Evolutionary conservation across 2,797 vertebrate species (phyloP).

Genomic region (Sebastes itinus): DNA sequence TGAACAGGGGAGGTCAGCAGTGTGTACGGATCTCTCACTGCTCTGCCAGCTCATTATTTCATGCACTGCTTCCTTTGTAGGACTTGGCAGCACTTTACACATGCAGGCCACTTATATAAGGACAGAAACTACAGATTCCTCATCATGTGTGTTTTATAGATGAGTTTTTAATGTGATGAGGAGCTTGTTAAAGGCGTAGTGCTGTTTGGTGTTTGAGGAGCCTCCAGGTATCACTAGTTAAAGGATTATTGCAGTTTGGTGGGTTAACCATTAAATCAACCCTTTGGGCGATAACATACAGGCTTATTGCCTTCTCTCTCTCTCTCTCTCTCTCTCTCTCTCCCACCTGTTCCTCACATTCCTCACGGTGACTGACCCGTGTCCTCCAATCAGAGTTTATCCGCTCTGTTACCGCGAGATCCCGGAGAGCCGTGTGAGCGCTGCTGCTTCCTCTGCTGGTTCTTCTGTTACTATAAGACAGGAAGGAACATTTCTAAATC

Average conservation of each 20-base stretch:
- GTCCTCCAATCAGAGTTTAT: constrained; percentile 51
- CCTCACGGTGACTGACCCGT: constrained; percentile 64
- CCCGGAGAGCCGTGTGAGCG: not conserved
- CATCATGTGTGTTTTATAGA: not conserved
- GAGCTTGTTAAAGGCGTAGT: not conserved
- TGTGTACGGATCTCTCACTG: constrained; percentile 15
- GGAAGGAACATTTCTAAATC: not conserved
- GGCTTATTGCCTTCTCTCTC: constrained; percentile 9
- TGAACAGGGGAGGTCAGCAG: constrained; percentile 42
- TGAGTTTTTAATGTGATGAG: constrained; percentile 2
- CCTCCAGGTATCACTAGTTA: constrained; percentile 1
- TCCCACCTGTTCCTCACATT: constrained; percentile 71
- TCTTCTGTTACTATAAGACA: not conserved
- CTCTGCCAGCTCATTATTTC: constrained; percentile 58
- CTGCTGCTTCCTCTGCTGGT: not conserved
- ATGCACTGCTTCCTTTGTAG: constrained; percentile 61
- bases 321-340: not conserved
- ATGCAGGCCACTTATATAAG: constrained; percentile 43
- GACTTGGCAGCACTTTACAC: constrained; percentile 39
- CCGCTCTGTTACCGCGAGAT: constrained; percentile 14
- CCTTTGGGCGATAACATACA: constrained; percentile 7
- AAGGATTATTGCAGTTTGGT: constrained; percentile 18
- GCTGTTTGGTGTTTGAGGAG: not conserved
- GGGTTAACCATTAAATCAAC: constrained; percentile 61
- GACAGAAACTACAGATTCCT: not conserved